Conservation (phyloP, 2,888 invertebrate species). For the Lepidocyrtoides sp. region DNA sequence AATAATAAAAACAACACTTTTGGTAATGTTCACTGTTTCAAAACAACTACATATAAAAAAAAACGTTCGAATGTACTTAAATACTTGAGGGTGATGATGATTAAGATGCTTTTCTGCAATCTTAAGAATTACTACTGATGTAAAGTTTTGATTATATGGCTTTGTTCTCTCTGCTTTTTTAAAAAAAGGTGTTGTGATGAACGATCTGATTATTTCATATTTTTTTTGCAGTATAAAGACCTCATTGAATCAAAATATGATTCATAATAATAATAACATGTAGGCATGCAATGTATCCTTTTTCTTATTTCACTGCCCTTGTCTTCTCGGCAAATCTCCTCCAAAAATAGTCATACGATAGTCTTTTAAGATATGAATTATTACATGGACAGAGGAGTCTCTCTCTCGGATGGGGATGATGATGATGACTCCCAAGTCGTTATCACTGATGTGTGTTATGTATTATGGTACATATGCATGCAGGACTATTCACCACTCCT, state of each 20-base stretch:
- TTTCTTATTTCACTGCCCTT: neutral
- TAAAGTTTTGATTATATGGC: constrained; percentile 15
- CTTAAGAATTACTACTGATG: constrained; percentile 1
- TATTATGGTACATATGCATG: neutral
- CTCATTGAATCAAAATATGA: constrained; percentile 47
- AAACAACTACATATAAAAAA: neutral
- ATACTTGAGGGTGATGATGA: constrained; percentile 20
- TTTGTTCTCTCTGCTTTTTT: constrained; percentile 27
- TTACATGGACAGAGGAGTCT: constrained; percentile 24
- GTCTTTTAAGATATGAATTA: constrained; percentile 40
- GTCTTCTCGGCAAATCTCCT: constrained; percentile 53
- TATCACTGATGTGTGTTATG: constrained; percentile 30
- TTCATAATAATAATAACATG: constrained; percentile 33
- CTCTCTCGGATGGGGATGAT: neutral
- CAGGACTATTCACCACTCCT: neutral
- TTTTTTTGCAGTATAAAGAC: constrained; percentile 20
- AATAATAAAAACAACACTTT: constrained; percentile 40
- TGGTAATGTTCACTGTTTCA: constrained; percentile 38
- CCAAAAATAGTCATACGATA: constrained; percentile 72
- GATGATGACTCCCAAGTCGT: constrained; percentile 44
- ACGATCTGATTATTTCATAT: constrained; percentile 53
- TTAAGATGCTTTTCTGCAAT: constrained; percentile 26
- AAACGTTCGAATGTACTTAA: no score
- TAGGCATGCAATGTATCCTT: neutral
- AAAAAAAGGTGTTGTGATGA: constrained; percentile 15